Conservation (phyloP, 1,140 invertebrate genomes). For the Papilio machaon region DNA sequence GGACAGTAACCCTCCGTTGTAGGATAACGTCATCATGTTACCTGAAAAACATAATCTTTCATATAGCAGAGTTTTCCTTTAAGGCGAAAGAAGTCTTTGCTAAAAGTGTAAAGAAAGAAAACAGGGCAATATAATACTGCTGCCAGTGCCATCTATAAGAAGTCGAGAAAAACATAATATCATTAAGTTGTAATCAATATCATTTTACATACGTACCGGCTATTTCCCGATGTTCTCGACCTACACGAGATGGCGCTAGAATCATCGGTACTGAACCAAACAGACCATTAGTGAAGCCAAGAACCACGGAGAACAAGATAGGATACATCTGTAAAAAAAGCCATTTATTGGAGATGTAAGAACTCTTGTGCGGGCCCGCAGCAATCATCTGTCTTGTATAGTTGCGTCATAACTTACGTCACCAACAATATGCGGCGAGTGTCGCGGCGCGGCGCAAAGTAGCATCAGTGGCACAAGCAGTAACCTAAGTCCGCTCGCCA, state of each 20-base stretch:
- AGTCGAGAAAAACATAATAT: background rate
- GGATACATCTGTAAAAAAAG: conserved; percentile 77
- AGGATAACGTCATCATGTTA: conserved; percentile 96
- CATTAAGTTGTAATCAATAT: background rate
- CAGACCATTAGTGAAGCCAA: conserved; percentile 93
- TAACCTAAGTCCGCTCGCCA: conserved; percentile 86
- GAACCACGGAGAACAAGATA: conserved; percentile 87
- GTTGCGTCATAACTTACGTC: conserved; percentile 77
- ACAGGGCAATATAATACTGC: background rate
- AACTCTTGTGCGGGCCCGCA: too few relatives aligned
- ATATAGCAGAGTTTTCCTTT: background rate
- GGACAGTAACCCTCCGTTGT: conserved; percentile 91
- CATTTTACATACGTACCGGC: conserved; percentile 60
- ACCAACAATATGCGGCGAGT: conserved; percentile 86
- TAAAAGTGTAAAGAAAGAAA: background rate
- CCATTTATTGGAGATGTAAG: background rate
- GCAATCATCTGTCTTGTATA: background rate
- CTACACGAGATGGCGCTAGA: conserved; percentile 91
- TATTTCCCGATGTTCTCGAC: conserved; percentile 77
- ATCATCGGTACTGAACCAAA: conserved; percentile 96
- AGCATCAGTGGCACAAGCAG: conserved; percentile 91
- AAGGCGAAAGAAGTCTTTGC: background rate
- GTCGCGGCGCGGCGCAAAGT: conserved; percentile 89
- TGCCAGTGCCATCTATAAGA: background rate
- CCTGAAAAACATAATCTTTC: conserved; percentile 81